Percentiles rank a stretch among this genome's conserved stretches.
phyloP scores from a whole-genome alignment of 2,888 invertebrate species.

The Andrena chrysosceles region DNA sequence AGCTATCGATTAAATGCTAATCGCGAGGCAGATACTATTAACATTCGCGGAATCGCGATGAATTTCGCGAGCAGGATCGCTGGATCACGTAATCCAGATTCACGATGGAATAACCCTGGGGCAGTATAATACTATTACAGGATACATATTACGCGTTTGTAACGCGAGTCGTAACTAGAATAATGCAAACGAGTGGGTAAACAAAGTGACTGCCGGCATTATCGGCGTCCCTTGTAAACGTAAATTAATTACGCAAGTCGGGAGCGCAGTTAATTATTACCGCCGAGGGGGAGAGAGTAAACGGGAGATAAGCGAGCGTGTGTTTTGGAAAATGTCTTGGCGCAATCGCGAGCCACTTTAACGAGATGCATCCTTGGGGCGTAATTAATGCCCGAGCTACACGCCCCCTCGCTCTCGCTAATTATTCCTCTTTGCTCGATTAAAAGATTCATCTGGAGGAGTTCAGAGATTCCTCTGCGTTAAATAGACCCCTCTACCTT shows the following conservation, averaged over 20 bases:
- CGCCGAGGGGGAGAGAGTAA: slow-evolving; percentile 3
- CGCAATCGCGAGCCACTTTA: slow-evolving; percentile 22
- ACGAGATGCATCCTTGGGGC: slow-evolving; percentile 47
- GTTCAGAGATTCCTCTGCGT: neutral
- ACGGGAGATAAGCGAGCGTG: slow-evolving; percentile 24
- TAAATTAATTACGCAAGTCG: slow-evolving; percentile 55
- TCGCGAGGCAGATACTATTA: neutral
- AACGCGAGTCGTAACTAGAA: neutral
- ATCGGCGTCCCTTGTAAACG: slow-evolving; percentile 23
- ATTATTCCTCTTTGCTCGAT: slow-evolving; percentile 18
- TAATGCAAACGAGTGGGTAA: neutral
- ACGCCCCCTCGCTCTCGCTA: slow-evolving; percentile 28
- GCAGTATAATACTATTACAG: too few relatives aligned
- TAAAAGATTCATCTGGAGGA: neutral
- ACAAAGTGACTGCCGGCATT: neutral
- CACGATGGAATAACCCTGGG: too few relatives aligned
- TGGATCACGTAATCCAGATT: too few relatives aligned
- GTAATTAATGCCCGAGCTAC: slow-evolving; percentile 36
- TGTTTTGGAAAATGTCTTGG: slow-evolving; percentile 49
- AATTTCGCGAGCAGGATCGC: too few relatives aligned
- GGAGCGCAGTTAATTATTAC: slow-evolving; percentile 36
- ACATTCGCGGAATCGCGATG: neutral
- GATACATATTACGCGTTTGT: neutral
- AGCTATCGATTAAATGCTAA: neutral
- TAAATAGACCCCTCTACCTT: neutral